Conservation (phyloP, 1,140 invertebrate genomes). For the Cherax destructor region DNA sequence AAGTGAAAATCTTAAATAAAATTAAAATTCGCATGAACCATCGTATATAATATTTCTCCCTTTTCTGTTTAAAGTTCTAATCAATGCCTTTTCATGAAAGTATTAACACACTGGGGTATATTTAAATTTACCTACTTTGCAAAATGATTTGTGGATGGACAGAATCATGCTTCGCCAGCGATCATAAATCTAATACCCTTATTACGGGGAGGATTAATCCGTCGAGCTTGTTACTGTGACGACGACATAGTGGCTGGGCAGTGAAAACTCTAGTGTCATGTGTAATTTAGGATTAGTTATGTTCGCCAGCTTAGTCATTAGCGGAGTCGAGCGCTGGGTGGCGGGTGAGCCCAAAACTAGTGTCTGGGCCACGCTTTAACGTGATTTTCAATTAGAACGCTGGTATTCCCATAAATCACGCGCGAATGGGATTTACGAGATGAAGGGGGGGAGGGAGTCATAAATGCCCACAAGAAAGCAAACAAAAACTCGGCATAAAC, state of each 20-base stretch:
- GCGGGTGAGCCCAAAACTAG: no score
- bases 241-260: neutral
- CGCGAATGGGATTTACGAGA: neutral
- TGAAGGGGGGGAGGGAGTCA: neutral
- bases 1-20: no score
- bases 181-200: no score
- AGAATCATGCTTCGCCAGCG: no score
- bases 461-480: neutral
- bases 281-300: neutral
- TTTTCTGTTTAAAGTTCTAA: no score
- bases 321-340: no score
- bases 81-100: no score
- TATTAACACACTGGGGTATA: no score
- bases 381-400: neutral
- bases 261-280: neutral
- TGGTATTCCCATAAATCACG: neutral
- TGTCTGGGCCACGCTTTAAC: neutral
- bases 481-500: neutral
- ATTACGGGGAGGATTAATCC: neutral
- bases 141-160: no score
- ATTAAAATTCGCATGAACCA: no score
- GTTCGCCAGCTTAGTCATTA: neutral
- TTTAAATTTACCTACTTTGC: no score
- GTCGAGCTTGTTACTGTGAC: neutral
- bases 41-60: no score